Evolutionary conservation across 2,797 vertebrate species (phyloP), one percentile per base, ranked within the genome.

Genomic region (Chiroxiphia lanceolata): DNA sequence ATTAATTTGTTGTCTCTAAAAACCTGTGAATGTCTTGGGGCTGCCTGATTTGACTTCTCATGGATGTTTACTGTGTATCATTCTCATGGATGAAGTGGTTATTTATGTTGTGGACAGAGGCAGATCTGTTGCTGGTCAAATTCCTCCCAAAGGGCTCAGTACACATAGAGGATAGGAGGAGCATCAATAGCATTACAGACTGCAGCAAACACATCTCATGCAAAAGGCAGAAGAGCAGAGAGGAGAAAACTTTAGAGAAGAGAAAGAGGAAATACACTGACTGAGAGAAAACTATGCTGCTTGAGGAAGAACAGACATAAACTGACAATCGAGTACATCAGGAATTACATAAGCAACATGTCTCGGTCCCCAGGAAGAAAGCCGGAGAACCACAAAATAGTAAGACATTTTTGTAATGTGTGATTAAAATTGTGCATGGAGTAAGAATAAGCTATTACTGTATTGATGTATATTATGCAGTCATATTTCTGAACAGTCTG

Each of bases 341-440:
- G 34, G 60, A n/a, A 1, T 48, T 76, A 60, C 42, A 68, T 50
- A 54, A 65, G 79, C 68, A 95, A 59, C 45, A 98, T 98, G 98
- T 98, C 98, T 96, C 97, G 76, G 26, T 89, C 96, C 94, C 90
- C 91, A 67, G 97, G 95, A 80, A 95, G 96, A 97, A 98, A 96
- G 88, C 96, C 97, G 92, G 98, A 98, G 68, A 97, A 97, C 83
- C 95, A 95, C 78, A 98, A 98, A 98, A 98, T 98, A 94, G 98
- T 98, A 98, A 98, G 98, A 64, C 4, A 34, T 71, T 86, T 95
- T 89, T 92, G 22, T 45, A 86, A 57, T 56, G 20, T 91, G 29
- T 6, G 13, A 36, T 59, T 90, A 36, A 40, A 86, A 76, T 25
- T 57, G 61, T 83, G 63, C 51, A 44, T 93, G 36, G 31, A 83